Conservation (phyloP, 1,140 invertebrate species). For the Gerris buenoi region DNA sequence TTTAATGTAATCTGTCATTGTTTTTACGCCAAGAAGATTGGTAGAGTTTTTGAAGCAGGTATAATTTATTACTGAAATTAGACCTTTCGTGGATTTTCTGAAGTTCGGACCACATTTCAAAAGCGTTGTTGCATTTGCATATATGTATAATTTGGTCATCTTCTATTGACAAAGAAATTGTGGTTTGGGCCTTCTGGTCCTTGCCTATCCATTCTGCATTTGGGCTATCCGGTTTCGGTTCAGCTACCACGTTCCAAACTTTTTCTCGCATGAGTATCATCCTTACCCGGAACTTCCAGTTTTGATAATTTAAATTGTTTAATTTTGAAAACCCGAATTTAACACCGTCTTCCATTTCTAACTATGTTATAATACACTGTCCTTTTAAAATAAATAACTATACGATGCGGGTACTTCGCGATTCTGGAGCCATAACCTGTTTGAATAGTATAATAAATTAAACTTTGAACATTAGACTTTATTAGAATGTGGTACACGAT, state of each 20-base stretch:
- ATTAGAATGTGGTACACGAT: no score
- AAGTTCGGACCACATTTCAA: not conserved
- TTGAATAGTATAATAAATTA: no score
- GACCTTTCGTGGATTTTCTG: not conserved
- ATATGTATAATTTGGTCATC: not conserved
- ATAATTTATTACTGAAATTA: not conserved
- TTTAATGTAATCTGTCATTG: not conserved
- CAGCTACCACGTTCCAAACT: not conserved
- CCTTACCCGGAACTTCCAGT: not conserved
- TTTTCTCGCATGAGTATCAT: not conserved
- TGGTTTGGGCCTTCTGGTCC: not conserved
- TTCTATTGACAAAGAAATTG: not conserved
- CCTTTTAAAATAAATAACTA: no score
- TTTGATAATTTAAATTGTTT: not conserved
- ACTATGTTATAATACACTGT: no score
- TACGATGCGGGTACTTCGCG: no score
- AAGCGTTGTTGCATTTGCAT: not conserved
- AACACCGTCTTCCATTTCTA: no score
- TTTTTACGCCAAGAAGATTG: not conserved
- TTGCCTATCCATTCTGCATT: not conserved
- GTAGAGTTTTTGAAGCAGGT: not conserved
- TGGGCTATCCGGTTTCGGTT: not conserved
- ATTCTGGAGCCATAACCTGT: no score
- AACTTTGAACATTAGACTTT: no score
- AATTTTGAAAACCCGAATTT: not conserved